Evolutionary conservation across 1,140 invertebrate species (phyloP), one percentile per base, ranked within the genome.

Genomic region (Lanistes nyassanus): DNA sequence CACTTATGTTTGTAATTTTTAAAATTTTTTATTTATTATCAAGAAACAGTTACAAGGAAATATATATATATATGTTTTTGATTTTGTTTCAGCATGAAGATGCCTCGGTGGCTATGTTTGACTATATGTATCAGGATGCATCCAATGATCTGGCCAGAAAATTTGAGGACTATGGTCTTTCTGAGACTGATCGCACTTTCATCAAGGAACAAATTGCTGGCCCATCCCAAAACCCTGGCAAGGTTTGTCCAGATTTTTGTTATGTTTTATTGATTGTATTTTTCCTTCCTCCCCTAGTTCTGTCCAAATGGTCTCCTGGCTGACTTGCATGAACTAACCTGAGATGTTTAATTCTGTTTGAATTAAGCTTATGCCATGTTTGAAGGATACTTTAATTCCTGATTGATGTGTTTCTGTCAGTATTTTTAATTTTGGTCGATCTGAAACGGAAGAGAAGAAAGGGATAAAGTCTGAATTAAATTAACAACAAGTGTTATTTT

Each of bases 21-120:
- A 29, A n/a, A 1, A 13, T 66, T 13, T 31, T 16, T 70, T 23
- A 55, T 55, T 21, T n/a, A 16, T 60, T n/a, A 53, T 53, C 51
- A 53, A 26, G 56, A 53, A 13, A 13, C 51, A 23, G 23, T 11
- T 13, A 23, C 51, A 53, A 53, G n/a, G n/a, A 53, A 53, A 13
- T 11, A 13, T 60, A 60, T 7, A 1, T n/a, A 23, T 23, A 60
- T n/a, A 11, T 26, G n/a, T 60, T 68, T 34, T 47, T 65, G 19
- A 60, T 67, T 62, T 36, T 64, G 60, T 87, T 84, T 3, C 80
- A 91, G 90, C 91, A 92, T 86, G 91, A 92, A 85, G 71, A 87
- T 29, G 82, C 82, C 13, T 91, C 91, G 19, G 69, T 88, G 7
- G 68, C 81, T 58, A 89, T 92, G 87, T 85, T 92, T 76, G 86